Conservation (phyloP, 2,797 vertebrate genomes). For the Coendou prehensilis region DNA sequence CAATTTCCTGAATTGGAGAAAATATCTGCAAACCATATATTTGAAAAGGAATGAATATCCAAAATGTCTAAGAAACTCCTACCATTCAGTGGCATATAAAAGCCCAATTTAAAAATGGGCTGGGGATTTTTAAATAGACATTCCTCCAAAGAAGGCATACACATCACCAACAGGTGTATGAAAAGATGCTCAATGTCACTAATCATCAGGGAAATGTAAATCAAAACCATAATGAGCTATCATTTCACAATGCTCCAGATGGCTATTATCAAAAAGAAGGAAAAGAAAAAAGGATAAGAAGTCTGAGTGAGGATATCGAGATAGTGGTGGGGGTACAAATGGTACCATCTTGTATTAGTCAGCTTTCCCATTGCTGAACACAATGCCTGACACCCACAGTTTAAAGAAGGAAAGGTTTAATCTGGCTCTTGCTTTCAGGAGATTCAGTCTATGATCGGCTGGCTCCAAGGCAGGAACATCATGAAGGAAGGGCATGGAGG, state of each 20-base stretch:
- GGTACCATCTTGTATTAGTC: background rate
- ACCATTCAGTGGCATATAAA: background rate
- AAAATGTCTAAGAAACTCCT: background rate
- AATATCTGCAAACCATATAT: background rate
- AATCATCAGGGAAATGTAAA: background rate
- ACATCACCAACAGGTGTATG: background rate
- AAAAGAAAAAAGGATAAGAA: background rate
- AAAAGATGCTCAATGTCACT: background rate
- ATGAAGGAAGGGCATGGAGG: background rate
- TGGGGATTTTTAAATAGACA: background rate
- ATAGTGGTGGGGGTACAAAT: background rate
- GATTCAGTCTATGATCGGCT: background rate
- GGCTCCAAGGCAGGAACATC: background rate
- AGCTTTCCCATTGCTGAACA: background rate
- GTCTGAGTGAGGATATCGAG: background rate
- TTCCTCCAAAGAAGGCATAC: background rate
- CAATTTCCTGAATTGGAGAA: background rate
- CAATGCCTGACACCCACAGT: background rate
- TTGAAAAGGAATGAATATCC: background rate
- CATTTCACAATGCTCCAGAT: background rate
- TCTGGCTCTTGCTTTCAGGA: background rate
- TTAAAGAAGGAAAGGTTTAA: background rate
- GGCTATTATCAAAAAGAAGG: background rate
- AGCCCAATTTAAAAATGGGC: background rate
- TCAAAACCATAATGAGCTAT: background rate